Evolutionary conservation across 2,888 invertebrate genomes (phyloP), one percentile per base, ranked within the genome.

Genomic region (Tachina fera): DNA sequence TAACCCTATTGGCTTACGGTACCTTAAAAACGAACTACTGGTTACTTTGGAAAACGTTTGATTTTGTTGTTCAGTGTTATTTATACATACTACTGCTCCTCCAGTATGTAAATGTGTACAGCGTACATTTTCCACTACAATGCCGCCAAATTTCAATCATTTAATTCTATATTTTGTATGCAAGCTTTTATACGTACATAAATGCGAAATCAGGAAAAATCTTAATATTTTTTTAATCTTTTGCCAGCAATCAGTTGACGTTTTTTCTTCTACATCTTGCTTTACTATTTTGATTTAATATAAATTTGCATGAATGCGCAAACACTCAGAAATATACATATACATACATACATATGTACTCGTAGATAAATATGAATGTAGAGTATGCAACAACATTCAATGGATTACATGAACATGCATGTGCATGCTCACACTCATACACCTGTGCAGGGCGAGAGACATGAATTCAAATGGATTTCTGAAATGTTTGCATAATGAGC

Each of bases 401-500:
- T 60, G 58, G 49, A 68, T 68, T 19, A 39, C 53, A 45, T 65
- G 45, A 8, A 14, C 56, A 58, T 67, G 45, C 13, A 56, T 63
- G 51, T 53, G 13, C 4, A 22, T 53, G 63, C n/a, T 41, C 19
- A 10, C 16, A 9, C 1, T 10, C 19, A 49, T 10, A 41, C 61
- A 68, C 14, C 13, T 41, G n/a, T 31, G 14, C 2, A 31, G 0
- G 31, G 3, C 1, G 39, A 60, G 45, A 61, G 13, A 13, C 19
- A 49, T 77, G 47, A 47, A 43, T 78, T 68, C 16, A 61, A 70
- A 67, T 78, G 16, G 51, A 22, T 70, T 78, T 78, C 16, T 71
- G 79, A 65, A 71, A 39, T 79, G 63, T 41, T 72, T 79, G 63
- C 79, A 79, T 79, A 79, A 79, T 79, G 79, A 79, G 80, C 19